Percentiles rank a stretch among this genome's conserved stretches.
Evolutionary conservation across 1,140 invertebrate genomes (phyloP).

Genomic region (Theocolax elegans): DNA sequence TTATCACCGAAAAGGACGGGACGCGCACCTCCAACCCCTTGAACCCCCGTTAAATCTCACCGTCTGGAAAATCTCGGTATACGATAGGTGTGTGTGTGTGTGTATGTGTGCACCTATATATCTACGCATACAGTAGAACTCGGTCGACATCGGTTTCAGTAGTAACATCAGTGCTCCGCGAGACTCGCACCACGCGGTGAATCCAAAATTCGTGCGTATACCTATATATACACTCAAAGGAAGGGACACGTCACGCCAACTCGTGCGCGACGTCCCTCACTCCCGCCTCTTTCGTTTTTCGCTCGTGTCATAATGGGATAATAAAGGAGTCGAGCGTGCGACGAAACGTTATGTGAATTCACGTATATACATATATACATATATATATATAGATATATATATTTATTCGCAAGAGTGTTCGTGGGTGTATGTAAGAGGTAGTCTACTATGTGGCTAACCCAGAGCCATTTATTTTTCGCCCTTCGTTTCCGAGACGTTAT

Average conservation of each 20-base stretch:
- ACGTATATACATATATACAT: not conserved
- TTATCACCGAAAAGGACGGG: too few relatives aligned
- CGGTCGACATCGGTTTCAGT: not conserved
- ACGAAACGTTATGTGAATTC: constrained; percentile 7
- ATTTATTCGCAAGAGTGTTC: too few relatives aligned
- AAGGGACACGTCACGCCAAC: not conserved
- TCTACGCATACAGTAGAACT: not conserved
- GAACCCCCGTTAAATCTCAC: constrained; percentile 7
- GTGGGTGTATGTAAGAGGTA: too few relatives aligned
- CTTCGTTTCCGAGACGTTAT: not conserved
- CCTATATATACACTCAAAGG: too few relatives aligned
- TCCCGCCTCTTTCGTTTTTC: not conserved
- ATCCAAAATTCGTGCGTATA: constrained; percentile 17
- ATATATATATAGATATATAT: not conserved
- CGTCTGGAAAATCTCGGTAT: constrained; percentile 18
- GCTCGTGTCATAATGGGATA: constrained; percentile 16
- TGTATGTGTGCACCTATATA: too few relatives aligned
- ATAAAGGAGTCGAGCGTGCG: constrained; percentile 9
- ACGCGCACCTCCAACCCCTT: too few relatives aligned
- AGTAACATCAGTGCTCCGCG: not conserved
- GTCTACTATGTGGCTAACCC: too few relatives aligned
- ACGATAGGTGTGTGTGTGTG: too few relatives aligned
- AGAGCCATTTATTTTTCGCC: not conserved
- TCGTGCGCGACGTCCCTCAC: not conserved
- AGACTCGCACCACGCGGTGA: not conserved